Evolutionary conservation across 2,888 invertebrate species (phyloP), one percentile per base, ranked within the genome.

Genomic region (Chouioia cunea): DNA sequence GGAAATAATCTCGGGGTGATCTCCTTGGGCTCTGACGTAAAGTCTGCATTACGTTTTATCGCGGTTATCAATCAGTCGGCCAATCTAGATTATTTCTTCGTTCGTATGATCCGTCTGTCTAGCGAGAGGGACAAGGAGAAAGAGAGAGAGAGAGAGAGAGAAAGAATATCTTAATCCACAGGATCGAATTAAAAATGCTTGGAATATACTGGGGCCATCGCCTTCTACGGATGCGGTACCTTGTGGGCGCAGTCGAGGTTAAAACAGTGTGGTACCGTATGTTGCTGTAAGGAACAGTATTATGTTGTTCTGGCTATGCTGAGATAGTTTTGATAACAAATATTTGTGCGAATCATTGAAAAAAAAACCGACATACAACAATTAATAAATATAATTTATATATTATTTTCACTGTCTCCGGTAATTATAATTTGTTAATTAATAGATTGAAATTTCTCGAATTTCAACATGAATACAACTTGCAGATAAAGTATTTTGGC

Each of bases 91-190:
- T 62, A 68, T n/a, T n/a, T n/a, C 67, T 70, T 36, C 44, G 54
- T 71, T 71, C 74, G 69, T 76, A 76, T 77, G 76, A 77, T 77
- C 72, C 73, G 74, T 75, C 67, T 74, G 62, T 73, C 56, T 53
- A 59, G 63, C 73, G 4, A n/a, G n/a, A n/a, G n/a, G n/a, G n/a
- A n/a, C n/a, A n/a, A n/a, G n/a, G n/a, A n/a, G n/a, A n/a, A n/a
- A n/a, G 50, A 16, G 10, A 10, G 16, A 50, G 6, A 50, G 16
- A 16, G 50, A 50, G 18, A 16, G 50, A 50, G 10, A 18, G 16
- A 50, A 50, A 22, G 63, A 76, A 79, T 79, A 77, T 76, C 77
- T 79, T 71, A 78, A 79, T 79, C 77, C 75, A 70, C 75, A 62
- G 12, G 72, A 71, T 74, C 73, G 65, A 60, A 63, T 67, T 65